Evolutionary conservation across 1,140 invertebrate genomes (phyloP).

Genomic region (Yoshiicerus persimilis): DNA sequence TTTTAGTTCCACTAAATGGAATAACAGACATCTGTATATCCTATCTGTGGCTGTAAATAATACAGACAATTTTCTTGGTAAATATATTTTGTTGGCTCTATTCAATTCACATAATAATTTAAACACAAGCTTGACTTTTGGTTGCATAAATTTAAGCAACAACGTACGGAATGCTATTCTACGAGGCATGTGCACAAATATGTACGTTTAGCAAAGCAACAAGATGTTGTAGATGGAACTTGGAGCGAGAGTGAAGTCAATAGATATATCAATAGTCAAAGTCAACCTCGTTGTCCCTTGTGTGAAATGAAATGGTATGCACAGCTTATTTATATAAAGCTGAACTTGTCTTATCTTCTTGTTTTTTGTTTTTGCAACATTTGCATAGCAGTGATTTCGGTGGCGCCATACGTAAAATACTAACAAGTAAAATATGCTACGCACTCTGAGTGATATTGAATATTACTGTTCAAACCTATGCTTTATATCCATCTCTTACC

Average conservation of each 20-base stretch:
- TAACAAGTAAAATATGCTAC: not conserved
- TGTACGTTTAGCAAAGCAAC: too few relatives aligned
- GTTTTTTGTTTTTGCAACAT: conserved; percentile 11
- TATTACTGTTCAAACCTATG: not conserved
- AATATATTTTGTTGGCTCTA: not conserved
- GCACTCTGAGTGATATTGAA: not conserved
- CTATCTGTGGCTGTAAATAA: not conserved
- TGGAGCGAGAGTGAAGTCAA: not conserved
- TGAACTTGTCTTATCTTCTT: not conserved
- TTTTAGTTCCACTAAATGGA: not conserved
- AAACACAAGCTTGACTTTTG: not conserved
- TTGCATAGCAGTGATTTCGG: not conserved
- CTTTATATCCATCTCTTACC: not conserved
- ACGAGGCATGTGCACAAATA: not conserved
- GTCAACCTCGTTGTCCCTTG: not conserved
- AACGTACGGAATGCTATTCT: not conserved
- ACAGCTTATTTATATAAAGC: not conserved
- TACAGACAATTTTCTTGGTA: not conserved
- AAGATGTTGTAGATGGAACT: not conserved
- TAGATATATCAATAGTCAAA: not conserved
- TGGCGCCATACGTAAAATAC: not conserved
- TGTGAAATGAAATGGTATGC: not conserved
- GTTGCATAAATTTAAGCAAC: not conserved
- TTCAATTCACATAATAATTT: not conserved
- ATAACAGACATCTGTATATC: not conserved